These are phyloP conservation scores for Campoplex nolae DNA, from an alignment of 2,888 invertebrate genomes.

Conservation along the genomic window DNA sequence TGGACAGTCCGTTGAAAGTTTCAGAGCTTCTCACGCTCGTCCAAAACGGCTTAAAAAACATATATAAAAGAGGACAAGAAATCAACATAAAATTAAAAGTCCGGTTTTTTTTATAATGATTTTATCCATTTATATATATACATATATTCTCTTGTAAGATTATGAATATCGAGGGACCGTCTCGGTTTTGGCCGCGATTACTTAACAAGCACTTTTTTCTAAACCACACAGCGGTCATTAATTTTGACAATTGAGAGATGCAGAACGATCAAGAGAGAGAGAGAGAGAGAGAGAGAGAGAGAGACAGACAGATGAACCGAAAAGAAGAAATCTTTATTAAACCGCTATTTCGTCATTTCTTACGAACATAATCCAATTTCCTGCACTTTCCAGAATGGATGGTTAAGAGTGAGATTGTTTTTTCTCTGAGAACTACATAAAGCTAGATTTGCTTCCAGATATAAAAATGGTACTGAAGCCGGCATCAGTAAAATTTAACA, in stretches of 20 bases:
- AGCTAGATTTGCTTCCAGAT: neutral
- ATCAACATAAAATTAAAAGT: conserved; percentile 49
- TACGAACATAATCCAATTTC: conserved; percentile 9
- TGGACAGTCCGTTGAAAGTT: conserved; percentile 51
- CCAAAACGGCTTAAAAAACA: conserved; percentile 61
- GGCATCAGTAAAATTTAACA: neutral
- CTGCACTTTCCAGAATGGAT: conserved; percentile 19
- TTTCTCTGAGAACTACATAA: neutral
- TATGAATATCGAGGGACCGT: conserved; percentile 56
- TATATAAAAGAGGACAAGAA: conserved; percentile 24
- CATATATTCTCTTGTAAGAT: conserved; percentile 16
- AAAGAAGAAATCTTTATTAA: neutral
- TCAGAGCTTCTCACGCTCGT: conserved; percentile 51
- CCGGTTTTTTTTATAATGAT: conserved; percentile 56
- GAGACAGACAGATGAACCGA: neutral
- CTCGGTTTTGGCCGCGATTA: conserved; percentile 56
- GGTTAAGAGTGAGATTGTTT: neutral
- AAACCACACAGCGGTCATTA: conserved; percentile 31
- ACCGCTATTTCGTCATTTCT: conserved; percentile 12
- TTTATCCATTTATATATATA: conserved; percentile 53
- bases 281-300: no score
- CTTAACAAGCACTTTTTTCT: conserved; percentile 60
- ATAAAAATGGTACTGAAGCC: neutral
- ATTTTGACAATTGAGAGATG: conserved; percentile 9
- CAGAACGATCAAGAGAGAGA: neutral